Conservation (phyloP, 2,113 vertebrate species). For the Seriola aureovittata region DNA sequence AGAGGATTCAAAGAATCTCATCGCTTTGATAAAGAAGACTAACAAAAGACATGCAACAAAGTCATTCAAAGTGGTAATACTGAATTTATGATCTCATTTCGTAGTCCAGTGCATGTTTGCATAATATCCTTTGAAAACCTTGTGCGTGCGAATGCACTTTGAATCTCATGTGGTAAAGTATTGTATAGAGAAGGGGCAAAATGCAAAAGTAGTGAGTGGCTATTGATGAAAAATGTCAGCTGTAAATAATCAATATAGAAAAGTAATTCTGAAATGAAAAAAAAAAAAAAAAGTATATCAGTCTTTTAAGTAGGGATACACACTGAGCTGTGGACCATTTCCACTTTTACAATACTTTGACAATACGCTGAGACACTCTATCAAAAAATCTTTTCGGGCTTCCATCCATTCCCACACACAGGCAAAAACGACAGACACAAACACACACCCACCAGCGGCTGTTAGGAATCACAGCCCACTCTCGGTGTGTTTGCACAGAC, state of each 20-base stretch:
- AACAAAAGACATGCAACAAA: not conserved
- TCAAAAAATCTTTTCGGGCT: not conserved
- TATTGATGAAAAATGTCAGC: not conserved
- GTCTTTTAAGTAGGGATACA: not conserved
- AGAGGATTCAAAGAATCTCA: not conserved
- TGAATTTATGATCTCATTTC: not conserved
- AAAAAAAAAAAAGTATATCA: not conserved
- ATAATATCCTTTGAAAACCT: not conserved
- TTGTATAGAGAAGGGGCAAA: not conserved
- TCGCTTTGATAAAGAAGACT: not conserved
- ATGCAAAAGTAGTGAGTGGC: not conserved
- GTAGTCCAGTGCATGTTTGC: not conserved
- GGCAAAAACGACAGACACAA: constrained; percentile 2
- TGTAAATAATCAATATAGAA: not conserved
- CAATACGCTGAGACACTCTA: not conserved
- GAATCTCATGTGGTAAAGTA: not conserved
- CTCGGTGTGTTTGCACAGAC: constrained; percentile 39
- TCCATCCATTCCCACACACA: not conserved
- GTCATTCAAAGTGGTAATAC: not conserved
- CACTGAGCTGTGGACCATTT: not conserved
- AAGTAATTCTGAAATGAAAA: too few species aligned
- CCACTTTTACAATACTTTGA: not conserved
- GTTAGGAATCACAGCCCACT: constrained; percentile 15
- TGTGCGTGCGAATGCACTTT: too few species aligned
- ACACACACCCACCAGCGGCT: constrained; percentile 6